Conservation (phyloP, 1,140 invertebrate genomes). For the Drosophila bipectinata region DNA sequence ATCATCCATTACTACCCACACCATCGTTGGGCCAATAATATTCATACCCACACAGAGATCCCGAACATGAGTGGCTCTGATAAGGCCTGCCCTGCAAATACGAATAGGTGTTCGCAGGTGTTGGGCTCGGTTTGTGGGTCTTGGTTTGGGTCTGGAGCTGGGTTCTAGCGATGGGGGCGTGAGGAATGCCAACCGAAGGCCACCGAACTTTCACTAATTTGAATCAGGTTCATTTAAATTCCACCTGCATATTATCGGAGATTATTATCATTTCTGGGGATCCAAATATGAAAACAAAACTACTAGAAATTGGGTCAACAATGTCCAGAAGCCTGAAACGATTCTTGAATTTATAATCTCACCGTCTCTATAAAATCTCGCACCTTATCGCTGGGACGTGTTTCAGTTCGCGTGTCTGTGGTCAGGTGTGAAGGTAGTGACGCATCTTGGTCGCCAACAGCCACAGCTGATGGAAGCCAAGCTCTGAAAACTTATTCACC, state of each 20-base stretch:
- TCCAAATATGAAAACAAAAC: slow-evolving; percentile 1
- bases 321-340: neutral
- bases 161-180: slow-evolving; percentile 43
- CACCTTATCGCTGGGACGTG: slow-evolving; percentile 38
- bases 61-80: slow-evolving; percentile 46
- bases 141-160: slow-evolving; percentile 2
- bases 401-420: slow-evolving; percentile 35
- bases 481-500: slow-evolving; percentile 8
- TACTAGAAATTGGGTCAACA: neutral
- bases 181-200: slow-evolving; percentile 28
- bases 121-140: slow-evolving; percentile 9
- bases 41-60: slow-evolving; percentile 1
- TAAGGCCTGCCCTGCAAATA: slow-evolving; percentile 51
- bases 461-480: slow-evolving; percentile 46
- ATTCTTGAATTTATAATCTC: slow-evolving; percentile 2
- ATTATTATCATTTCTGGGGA: neutral
- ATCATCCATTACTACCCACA: slow-evolving; percentile 3
- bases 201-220: slow-evolving; percentile 37
- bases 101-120: slow-evolving; percentile 31
- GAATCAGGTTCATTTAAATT: slow-evolving; percentile 19
- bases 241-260: neutral
- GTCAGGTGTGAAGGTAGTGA: slow-evolving; percentile 49
- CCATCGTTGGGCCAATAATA: slow-evolving; percentile 4
- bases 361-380: slow-evolving; percentile 10
- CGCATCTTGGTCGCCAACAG: slow-evolving; percentile 29